Base-by-base conservation (phyloP, 1,140 invertebrate genomes). In the Papilio xuthus region DNA sequence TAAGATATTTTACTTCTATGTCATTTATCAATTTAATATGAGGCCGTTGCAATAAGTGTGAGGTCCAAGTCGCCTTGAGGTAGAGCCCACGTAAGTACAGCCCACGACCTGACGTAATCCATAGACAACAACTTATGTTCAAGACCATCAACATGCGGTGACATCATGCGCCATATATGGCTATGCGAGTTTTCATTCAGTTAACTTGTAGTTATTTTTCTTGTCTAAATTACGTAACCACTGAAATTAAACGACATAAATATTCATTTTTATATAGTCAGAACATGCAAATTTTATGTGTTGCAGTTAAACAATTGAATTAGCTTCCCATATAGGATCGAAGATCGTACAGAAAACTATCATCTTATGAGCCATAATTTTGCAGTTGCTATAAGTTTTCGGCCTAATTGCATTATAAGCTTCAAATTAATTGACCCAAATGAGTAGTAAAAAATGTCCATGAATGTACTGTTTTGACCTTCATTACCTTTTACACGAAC, bases 151-250 rank as follows among this genome's bases (percentile, higher is more conserved):
- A 75, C 53, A 67, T 75, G 2, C 80, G 77, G 42, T 83, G 82
- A 83, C 82, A 83, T 83, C 82, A 83, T 79, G 47, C 60, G 23
- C 78, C 78, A n/a, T 79, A 75, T 79, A 70, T 75, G 72, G 78
- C 74, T 10, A 44, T 50, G 20, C 9, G 60, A 44, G 44, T 23
- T 23, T 67, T 67, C 60, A 67, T 67, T 67, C 13, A 67, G 9
- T 20, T 10, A 60, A 60, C 56, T 26, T 60, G 56, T 60, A 60
- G 56, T 60, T 28, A 15, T 60, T 26, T 60, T 12, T 53, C 18
- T 53, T n/a, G 2, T 20, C 26, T 53, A 13, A 13, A 15, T 60
- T 60, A 60, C 56, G 56, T 60, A 60, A 60, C 23, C 23, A 13
- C 10, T 26, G 10, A 8, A 53, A 53, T 53, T 53, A n/a, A 53